A percentile compares a stretch with the other conserved stretches of the same genome.
These are phyloP conservation scores for Melanotaenia pygmaea DNA, from an alignment of 2,797 vertebrate genomes.

Conservation along the genomic window DNA sequence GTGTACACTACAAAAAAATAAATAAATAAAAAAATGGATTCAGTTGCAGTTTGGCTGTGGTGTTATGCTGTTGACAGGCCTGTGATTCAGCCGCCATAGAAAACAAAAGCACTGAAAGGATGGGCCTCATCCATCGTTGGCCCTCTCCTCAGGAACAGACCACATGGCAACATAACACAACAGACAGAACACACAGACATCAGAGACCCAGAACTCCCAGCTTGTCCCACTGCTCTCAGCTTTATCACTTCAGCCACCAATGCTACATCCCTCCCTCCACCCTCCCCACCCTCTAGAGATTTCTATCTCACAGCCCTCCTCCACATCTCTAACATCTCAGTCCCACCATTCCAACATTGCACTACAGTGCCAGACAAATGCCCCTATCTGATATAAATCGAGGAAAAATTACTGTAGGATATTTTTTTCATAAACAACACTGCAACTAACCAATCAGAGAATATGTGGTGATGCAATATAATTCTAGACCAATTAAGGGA, in stretches of 20 bases:
- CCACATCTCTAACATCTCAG: conserved; percentile 73
- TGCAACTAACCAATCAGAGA: conserved; percentile 48
- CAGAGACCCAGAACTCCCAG: conserved; percentile 73
- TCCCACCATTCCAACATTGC: conserved; percentile 64
- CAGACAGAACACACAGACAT: conserved; percentile 72
- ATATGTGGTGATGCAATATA: conserved; percentile 49
- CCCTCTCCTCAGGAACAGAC: conserved; percentile 63
- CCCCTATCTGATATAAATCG: conserved; percentile 73
- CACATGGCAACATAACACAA: conserved; percentile 57
- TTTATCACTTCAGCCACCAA: conserved; percentile 70
- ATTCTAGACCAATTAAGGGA: conserved; percentile 54
- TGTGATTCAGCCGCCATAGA: conserved; percentile 63
- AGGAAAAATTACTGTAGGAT: conserved; percentile 74
- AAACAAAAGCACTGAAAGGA: conserved; percentile 71
- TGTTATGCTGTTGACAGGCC: conserved; percentile 65
- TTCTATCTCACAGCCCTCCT: conserved; percentile 70
- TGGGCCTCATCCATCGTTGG: conserved; percentile 73
- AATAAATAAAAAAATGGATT: conserved; percentile 3
- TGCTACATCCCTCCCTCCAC: conserved; percentile 47
- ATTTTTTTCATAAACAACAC: conserved; percentile 52
- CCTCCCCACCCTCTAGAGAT: conserved; percentile 61
- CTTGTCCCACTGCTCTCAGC: conserved; percentile 65
- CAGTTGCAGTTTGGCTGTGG: conserved; percentile 34
- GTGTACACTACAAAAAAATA: conserved; percentile 1
- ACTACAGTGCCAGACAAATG: conserved; percentile 58